Evolutionary conservation across 1,140 invertebrate genomes (phyloP).

Genomic region (Caenorhabditis tropicalis): DNA sequence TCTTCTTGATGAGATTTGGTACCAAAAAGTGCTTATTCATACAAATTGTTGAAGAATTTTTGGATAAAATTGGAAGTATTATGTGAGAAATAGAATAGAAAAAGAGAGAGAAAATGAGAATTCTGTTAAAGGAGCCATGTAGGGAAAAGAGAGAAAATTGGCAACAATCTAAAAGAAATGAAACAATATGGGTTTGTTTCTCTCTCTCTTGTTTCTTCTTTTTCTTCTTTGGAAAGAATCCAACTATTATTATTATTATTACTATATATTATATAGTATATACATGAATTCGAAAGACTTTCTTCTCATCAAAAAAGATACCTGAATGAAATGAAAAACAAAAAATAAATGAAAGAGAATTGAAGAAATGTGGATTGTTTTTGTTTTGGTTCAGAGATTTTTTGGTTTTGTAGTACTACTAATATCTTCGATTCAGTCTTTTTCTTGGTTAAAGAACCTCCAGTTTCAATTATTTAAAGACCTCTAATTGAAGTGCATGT

Average conservation of each 20-base stretch:
- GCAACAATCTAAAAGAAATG: slow-evolving; percentile 24
- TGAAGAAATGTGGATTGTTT: neutral
- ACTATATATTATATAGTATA: neutral
- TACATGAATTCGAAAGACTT: neutral
- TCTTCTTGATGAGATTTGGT: slow-evolving; percentile 31
- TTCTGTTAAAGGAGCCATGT: neutral
- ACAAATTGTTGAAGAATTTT: neutral
- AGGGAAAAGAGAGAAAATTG: neutral
- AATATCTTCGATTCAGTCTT: no score
- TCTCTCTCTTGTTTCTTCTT: no score
- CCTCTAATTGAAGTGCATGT: no score
- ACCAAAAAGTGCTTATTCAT: neutral
- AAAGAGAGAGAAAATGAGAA: neutral
- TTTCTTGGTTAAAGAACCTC: no score
- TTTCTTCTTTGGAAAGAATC: neutral
- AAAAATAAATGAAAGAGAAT: neutral
- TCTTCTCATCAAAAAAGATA: neutral
- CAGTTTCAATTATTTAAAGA: no score
- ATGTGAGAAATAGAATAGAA: neutral
- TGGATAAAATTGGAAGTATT: neutral
- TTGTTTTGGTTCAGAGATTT: slow-evolving; percentile 1
- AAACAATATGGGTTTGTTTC: slow-evolving; percentile 23
- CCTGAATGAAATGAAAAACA: neutral
- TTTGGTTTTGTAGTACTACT: neutral
- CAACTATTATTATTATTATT: slow-evolving; percentile 4